Base-by-base conservation (phyloP, 2,888 invertebrate species). In the Cerastis rubricosa region DNA sequence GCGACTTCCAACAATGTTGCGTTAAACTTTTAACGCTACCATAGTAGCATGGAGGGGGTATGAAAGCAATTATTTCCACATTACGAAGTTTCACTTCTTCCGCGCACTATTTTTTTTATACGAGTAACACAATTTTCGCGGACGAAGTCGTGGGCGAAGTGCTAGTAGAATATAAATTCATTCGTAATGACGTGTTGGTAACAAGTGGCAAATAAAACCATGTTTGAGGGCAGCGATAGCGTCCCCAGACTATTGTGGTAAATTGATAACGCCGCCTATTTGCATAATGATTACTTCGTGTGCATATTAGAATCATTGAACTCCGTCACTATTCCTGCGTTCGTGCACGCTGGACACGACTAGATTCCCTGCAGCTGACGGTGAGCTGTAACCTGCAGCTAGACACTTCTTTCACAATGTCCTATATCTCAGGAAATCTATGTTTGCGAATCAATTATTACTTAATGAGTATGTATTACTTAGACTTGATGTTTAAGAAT, bases 261-360 rank as follows among this genome's bases (percentile, higher is more conserved):
- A 51, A 65, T 19, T 64, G 80, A 79, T 79, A 80, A 64, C 29
- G 63, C n/a, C 14, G 22, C 47, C 43, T 69, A 74, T 74, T 74
- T 80, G 29, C 64, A 49, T 49, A 19, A 35, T 25, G 43, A 63
- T 79, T 51, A 59, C 54, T 78, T 64, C 19, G 54, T 78, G 54
- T 78, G 64, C 40, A 64, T 19, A 57, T 9, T 45, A 22, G 74
- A 69, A 65, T 43, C 75, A 45, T 51, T 74, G 49, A 80, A 75
- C 75, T 65, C 49, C 49, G 57, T 12, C 65, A 49, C 40, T 19
- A 14, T 29, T 47, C 8, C 63, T n/a, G 43, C 74, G 49, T 22
- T 61, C 11, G 11, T n/a, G 54, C 66, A 9, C 29, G n/a, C 54
- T n/a, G 6, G 71, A 29, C 73, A n/a, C 47, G 49, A 49, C 40